Percentiles rank a stretch among this genome's conserved stretches.
phyloP scores from a whole-genome alignment of 1,140 invertebrate species.

The Drosophila murphyi region DNA sequence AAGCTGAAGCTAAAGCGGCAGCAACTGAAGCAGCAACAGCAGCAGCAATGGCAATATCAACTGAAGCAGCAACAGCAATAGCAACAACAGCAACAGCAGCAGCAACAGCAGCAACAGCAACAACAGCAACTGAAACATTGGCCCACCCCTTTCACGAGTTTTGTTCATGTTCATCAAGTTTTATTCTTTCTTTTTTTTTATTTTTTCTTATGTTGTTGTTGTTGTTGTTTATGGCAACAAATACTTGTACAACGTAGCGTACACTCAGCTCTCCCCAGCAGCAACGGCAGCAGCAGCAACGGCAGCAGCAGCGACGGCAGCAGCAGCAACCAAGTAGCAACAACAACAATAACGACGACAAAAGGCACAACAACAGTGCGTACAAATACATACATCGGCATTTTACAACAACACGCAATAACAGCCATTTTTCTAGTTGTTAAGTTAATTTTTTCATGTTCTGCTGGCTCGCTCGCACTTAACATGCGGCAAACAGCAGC shows the following conservation, averaged over 20 bases:
- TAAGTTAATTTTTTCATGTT: conserved; percentile 85
- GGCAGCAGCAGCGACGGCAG: conserved; percentile 42
- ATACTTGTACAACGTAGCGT: conserved; percentile 59
- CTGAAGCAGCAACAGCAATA: conserved; percentile 21
- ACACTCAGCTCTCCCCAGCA: conserved; percentile 40
- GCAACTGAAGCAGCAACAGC: background rate
- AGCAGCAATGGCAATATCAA: conserved; percentile 6
- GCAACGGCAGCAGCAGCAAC: background rate
- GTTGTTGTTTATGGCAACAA: conserved; percentile 79
- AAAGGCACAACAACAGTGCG: conserved; percentile 63
- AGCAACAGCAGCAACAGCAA: conserved; percentile 1
- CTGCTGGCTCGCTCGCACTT: conserved; percentile 71
- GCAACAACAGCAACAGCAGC: conserved; percentile 13
- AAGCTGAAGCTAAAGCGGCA: too few relatives aligned
- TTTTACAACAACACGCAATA: conserved; percentile 84
- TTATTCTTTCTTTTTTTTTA: conserved; percentile 74
- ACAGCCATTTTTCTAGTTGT: conserved; percentile 85
- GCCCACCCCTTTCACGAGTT: conserved; percentile 74
- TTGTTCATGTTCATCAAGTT: conserved; percentile 79
- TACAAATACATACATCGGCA: conserved; percentile 82
- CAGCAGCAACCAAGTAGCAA: conserved; percentile 43
- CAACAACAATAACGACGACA: conserved; percentile 41
- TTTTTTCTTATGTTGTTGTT: conserved; percentile 61
- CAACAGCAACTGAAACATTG: conserved; percentile 36
- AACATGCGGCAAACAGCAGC: conserved; percentile 31